Percentiles rank a stretch among this genome's conserved stretches.
Conservation (phyloP, 1,140 invertebrate genomes). For the Daktulosphaira vitifoliae region DNA sequence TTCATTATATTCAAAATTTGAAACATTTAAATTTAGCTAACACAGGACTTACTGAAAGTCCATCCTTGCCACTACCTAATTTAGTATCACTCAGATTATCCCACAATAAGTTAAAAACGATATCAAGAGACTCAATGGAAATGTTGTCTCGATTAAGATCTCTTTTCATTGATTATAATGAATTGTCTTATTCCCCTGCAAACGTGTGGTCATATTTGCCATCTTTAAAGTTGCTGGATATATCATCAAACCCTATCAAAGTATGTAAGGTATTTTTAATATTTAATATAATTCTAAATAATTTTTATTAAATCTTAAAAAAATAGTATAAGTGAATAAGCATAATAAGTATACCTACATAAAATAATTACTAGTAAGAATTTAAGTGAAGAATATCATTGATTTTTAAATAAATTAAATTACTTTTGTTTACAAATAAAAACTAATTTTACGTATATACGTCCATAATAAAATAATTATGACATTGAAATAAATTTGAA, state of each 20-base stretch:
- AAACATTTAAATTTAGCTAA: constrained; percentile 63
- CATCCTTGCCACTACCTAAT: constrained; percentile 60
- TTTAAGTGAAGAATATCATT: too few species aligned
- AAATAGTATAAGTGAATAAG: too few species aligned
- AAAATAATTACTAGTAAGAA: too few species aligned
- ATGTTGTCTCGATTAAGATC: constrained; percentile 54
- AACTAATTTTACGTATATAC: too few species aligned
- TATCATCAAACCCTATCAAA: constrained; percentile 58
- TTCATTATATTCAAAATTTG: constrained; percentile 73
- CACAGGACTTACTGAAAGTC: constrained; percentile 63
- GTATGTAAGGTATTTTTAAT: constrained; percentile 42
- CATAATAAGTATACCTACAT: too few species aligned
- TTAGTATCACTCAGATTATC: constrained; percentile 67
- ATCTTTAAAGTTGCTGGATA: constrained; percentile 53
- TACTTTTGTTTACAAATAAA: too few species aligned
- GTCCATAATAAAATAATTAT: too few species aligned
- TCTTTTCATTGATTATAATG: constrained; percentile 58
- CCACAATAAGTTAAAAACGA: constrained; percentile 56
- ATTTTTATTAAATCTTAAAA: too few species aligned
- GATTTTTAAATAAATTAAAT: too few species aligned
- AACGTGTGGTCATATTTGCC: constrained; percentile 51
- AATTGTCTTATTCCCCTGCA: constrained; percentile 54
- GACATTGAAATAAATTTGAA: too few species aligned
- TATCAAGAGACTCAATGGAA: constrained; percentile 54
- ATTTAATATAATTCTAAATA: neutral